Evolutionary conservation across 1,140 invertebrate genomes (phyloP).

Genomic region (Battus philenor): DNA sequence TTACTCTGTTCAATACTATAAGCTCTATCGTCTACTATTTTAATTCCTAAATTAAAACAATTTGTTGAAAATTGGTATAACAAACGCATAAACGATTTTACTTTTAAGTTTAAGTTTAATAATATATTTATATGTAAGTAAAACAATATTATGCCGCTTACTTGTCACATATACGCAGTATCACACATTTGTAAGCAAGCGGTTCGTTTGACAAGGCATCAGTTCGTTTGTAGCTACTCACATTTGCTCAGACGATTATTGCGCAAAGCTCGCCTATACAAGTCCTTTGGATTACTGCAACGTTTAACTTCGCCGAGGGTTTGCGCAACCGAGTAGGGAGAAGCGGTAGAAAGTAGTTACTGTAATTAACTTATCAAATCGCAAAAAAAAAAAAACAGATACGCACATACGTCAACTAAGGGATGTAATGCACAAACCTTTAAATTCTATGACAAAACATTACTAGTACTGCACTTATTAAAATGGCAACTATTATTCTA

Average conservation of each 20-base stretch:
- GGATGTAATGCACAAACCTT: background rate
- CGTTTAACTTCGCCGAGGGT: slow-evolving; percentile 7
- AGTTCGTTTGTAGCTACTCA: background rate
- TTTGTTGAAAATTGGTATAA: no score
- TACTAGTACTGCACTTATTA: no score
- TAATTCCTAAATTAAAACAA: no score
- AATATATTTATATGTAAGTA: no score
- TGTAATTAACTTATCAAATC: slow-evolving; percentile 15
- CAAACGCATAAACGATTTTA: no score
- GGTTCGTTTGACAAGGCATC: slow-evolving; percentile 3
- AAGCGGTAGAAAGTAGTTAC: slow-evolving; percentile 10
- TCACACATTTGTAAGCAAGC: no score
- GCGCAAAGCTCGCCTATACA: slow-evolving; percentile 3
- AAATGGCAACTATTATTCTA: no score
- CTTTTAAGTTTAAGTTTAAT: no score
- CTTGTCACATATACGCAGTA: no score
- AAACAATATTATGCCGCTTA: no score
- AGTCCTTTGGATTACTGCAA: slow-evolving; percentile 13
- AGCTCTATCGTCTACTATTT: no score
- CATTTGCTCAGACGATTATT: slow-evolving; percentile 3
- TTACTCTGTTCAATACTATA: no score
- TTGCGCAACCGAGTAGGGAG: slow-evolving; percentile 15
- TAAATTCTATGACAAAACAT: background rate
- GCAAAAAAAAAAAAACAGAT: background rate
- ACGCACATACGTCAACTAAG: background rate